Conservation (phyloP, 2,113 vertebrate genomes). For the Zootoca vivipara region DNA sequence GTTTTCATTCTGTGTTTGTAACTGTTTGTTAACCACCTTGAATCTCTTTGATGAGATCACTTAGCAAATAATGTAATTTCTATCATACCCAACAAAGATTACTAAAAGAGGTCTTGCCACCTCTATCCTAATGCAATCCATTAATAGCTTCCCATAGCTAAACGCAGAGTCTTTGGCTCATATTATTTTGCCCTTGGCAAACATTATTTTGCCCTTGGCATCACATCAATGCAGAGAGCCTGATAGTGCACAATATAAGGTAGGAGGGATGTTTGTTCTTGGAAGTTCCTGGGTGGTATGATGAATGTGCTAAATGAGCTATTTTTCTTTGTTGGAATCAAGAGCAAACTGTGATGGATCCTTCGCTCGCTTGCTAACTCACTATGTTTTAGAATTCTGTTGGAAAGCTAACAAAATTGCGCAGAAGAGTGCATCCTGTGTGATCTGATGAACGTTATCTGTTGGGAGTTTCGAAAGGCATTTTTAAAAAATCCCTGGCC, state of each 20-base stretch:
- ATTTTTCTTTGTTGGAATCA: not conserved
- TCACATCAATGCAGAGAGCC: slow-evolving; percentile 58
- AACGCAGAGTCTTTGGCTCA: slow-evolving; percentile 55
- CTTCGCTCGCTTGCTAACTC: not conserved
- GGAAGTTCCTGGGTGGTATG: slow-evolving; percentile 27
- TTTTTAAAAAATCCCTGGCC: not conserved
- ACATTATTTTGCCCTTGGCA: slow-evolving; percentile 61
- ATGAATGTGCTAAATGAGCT: slow-evolving; percentile 24
- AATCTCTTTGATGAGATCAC: slow-evolving; percentile 22
- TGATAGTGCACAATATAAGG: slow-evolving; percentile 52
- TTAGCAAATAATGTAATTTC: slow-evolving; percentile 62
- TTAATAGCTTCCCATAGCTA: slow-evolving; percentile 63
- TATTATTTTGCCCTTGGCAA: slow-evolving; percentile 62
- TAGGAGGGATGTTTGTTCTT: slow-evolving; percentile 64
- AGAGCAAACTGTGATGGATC: not conserved
- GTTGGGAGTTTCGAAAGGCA: not conserved
- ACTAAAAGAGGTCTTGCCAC: slow-evolving; percentile 45
- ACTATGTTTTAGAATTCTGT: not conserved
- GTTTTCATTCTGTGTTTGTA: slow-evolving; percentile 11
- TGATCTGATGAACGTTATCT: not conserved
- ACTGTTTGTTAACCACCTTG: too few species aligned
- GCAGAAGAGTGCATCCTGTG: not conserved
- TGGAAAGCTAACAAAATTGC: not conserved
- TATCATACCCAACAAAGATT: slow-evolving; percentile 57
- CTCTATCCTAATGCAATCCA: slow-evolving; percentile 60